phyloP scores from a whole-genome alignment of 2,888 invertebrate species.

The Dicranocentrus wangi region DNA sequence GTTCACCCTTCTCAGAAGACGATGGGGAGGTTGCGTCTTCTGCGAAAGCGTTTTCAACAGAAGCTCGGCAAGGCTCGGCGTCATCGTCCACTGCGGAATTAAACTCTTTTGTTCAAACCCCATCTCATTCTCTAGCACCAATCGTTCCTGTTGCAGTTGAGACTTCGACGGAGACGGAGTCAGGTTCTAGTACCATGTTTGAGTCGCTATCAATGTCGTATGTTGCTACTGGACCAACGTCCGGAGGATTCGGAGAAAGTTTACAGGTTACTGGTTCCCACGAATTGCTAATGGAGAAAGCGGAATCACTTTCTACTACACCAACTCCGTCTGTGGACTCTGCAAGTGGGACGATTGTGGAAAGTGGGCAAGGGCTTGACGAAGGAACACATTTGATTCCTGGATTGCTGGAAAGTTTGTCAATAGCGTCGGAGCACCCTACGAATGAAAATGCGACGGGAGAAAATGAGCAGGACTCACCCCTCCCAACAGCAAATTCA shows the following conservation, averaged over 20 bases:
- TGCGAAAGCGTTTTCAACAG: not conserved
- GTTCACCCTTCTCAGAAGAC: constrained; percentile 28
- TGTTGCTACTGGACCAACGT: not conserved
- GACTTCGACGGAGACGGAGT: not conserved
- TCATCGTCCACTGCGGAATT: not conserved
- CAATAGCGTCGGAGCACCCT: not conserved
- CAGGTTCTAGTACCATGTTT: constrained; percentile 8
- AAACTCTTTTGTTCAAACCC: not conserved
- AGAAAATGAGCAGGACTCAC: constrained; percentile 19
- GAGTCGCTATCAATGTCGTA: constrained; percentile 31
- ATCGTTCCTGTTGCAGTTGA: not conserved
- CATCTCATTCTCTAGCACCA: not conserved
- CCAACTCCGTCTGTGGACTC: not conserved
- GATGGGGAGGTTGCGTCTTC: not conserved
- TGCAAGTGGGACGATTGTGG: not conserved
- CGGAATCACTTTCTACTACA: not conserved
- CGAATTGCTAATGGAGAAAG: not conserved
- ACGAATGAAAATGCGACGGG: not conserved
- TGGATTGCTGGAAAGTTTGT: not conserved
- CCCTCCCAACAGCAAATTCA: constrained; percentile 59
- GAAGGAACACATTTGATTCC: constrained; percentile 27
- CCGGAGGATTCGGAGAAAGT: not conserved
- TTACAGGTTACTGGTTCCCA: not conserved
- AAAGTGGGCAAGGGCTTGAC: not conserved
- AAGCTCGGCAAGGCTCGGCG: not conserved